A percentile compares a stretch with the other conserved stretches of the same genome.
Conservation (phyloP, 2,113 vertebrate genomes). For the Dicrurus megarhynchus region DNA sequence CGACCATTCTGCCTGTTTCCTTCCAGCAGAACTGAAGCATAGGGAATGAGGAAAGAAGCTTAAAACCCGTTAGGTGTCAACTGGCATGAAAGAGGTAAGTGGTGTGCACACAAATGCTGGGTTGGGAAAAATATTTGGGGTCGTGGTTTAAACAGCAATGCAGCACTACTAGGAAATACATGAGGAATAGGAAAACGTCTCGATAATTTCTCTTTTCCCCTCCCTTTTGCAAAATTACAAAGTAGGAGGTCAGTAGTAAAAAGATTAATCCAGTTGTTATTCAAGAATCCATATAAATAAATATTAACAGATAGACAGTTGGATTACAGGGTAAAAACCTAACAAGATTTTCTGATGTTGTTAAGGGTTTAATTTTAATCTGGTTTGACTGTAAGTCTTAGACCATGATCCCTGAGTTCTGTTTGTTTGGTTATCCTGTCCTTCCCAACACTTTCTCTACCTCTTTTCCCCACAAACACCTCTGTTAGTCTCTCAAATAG, state of each 20-base stretch:
- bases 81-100: neutral
- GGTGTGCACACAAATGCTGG: fast-evolving
- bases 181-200: neutral
- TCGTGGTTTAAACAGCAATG: neutral
- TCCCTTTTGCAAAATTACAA: neutral
- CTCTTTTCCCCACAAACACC: neutral
- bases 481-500: neutral
- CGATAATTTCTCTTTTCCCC: neutral
- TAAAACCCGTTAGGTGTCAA: neutral
- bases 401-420: neutral
- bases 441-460: neutral
- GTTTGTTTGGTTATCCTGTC: neutral
- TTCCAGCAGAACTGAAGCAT: neutral
- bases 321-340: neutral
- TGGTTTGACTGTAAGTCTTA: neutral
- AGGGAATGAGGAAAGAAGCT: neutral
- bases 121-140: neutral
- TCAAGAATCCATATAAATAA: neutral
- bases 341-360: neutral
- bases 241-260: neutral
- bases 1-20: neutral
- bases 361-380: neutral
- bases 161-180: neutral
- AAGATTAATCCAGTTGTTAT: neutral
- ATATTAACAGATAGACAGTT: neutral